Conservation (phyloP, 2,888 invertebrate species). For the Auanema sp. region DNA sequence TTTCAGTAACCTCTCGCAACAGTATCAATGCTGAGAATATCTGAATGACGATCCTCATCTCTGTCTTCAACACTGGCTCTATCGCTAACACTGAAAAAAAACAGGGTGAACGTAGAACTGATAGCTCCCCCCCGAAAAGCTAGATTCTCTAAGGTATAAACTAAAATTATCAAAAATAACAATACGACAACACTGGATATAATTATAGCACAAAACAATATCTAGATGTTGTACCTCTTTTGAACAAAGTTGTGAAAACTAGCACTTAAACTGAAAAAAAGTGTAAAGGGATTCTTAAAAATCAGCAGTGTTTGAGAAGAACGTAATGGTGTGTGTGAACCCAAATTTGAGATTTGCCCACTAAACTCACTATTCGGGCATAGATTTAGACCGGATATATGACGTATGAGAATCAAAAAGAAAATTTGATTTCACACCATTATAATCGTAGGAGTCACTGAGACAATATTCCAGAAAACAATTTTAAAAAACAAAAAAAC, state of each 20-base stretch:
- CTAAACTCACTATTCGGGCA: conserved; percentile 3
- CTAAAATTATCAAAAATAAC: conserved; percentile 1
- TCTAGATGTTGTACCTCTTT: background rate
- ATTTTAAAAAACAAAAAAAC: conserved; percentile 14
- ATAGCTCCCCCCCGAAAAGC: background rate
- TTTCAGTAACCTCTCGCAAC: conserved; percentile 8
- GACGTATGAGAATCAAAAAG: background rate
- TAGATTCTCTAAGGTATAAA: background rate
- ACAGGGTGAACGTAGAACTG: background rate
- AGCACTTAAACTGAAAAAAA: conserved; percentile 2
- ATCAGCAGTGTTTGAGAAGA: background rate
- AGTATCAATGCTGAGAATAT: conserved; percentile 22
- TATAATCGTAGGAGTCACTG: background rate
- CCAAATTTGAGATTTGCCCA: background rate
- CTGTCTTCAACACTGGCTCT: conserved; percentile 35
- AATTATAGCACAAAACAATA: background rate
- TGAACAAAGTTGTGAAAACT: background rate
- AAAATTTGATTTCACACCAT: background rate
- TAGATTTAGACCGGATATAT: conserved; percentile 6
- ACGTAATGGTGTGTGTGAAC: background rate
- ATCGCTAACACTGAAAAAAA: conserved; percentile 41
- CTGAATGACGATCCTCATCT: conserved; percentile 20
- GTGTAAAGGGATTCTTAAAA: background rate
- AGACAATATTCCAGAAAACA: background rate
- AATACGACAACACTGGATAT: background rate